Evolutionary conservation across 2,113 vertebrate species (phyloP), one percentile per base, ranked within the genome.

Genomic region (Noctilio leporinus): DNA sequence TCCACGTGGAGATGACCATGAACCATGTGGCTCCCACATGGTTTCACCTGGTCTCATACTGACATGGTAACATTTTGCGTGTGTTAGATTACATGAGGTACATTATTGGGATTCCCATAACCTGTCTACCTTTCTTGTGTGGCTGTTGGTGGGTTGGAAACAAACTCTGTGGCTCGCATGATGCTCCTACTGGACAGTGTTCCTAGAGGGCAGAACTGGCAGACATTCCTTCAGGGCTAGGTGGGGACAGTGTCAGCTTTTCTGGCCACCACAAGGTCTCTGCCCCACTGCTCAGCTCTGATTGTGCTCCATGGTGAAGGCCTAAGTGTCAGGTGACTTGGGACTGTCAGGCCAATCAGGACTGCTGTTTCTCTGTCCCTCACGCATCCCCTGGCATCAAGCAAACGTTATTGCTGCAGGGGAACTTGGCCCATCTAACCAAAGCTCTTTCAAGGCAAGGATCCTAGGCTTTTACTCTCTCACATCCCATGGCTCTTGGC

Each of bases 1-100:
- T 33, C n/a, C 14, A 1, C 17, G 0, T 15, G 3, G 40, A 35
- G 49, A 11, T 47, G 62, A 45, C 35, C 2, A 3, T 20, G 26
- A 9, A 14, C 40, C 4, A 1, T 2, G 2, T 1, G 5, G 33
- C 33, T 57, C 49, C 7, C 62, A 12, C 1, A 0, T 6, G 49
- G 40, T 10, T 38, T 38, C 33, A 3, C 35, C 55, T 1, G 7
- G 10, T 3, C 10, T 81, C 35, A 4, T 4, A 6, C 10, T 11
- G 77, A 24, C 38, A 2, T 1, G 3, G 55, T 3, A 5, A 24
- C 2, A 0, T 19, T 30, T 30, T 35, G 14, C 24, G 22, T 6
- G 24, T 40, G 47, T 24, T 5, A 3, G 30, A 9, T 67, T 30
- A 26, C 8, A 0, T 24, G 49, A 55, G 49, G 40, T 28, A 26